A percentile compares a stretch with the other conserved stretches of the same genome.
These are phyloP conservation scores for Andrena bucephala DNA, from an alignment of 2,888 invertebrate species.

Conservation along the genomic window DNA sequence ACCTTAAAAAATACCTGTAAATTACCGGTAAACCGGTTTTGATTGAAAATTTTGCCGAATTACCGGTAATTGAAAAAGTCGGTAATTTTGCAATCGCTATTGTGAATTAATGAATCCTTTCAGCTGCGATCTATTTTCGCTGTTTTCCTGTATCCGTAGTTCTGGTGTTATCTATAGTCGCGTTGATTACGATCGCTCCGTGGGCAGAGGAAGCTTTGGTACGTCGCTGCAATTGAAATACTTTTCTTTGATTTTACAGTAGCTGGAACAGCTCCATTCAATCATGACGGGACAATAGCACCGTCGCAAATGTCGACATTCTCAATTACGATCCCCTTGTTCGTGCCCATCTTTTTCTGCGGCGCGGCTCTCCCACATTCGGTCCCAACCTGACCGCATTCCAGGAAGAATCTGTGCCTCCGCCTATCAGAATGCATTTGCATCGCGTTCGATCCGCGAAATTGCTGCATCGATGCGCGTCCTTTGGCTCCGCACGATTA, in stretches of 20 bases:
- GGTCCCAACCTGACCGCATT: slow-evolving; percentile 79
- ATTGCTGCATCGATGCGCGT: slow-evolving; percentile 8
- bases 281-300: slow-evolving; percentile 23
- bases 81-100: too few species aligned
- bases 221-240: background rate
- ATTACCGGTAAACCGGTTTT: too few species aligned
- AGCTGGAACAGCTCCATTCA: slow-evolving; percentile 28
- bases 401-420: slow-evolving; percentile 76
- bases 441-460: slow-evolving; percentile 38
- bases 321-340: slow-evolving; percentile 28
- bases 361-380: slow-evolving; percentile 72
- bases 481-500: slow-evolving; percentile 9
- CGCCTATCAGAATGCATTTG: slow-evolving; percentile 39
- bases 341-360: slow-evolving; percentile 30
- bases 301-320: slow-evolving; percentile 38
- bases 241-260: slow-evolving; percentile 9
- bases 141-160: too few species aligned
- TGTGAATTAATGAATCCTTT: too few species aligned
- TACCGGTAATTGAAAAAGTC: too few species aligned
- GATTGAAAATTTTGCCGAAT: too few species aligned
- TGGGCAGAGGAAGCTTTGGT: background rate
- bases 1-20: too few species aligned
- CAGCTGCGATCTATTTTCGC: too few species aligned
- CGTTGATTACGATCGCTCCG: too few species aligned
- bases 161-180: too few species aligned